Percentiles rank a stretch among this genome's conserved stretches.
These are phyloP conservation scores for Peucedramus taeniatus DNA, from an alignment of 2,113 vertebrate species.

Conservation along the genomic window DNA sequence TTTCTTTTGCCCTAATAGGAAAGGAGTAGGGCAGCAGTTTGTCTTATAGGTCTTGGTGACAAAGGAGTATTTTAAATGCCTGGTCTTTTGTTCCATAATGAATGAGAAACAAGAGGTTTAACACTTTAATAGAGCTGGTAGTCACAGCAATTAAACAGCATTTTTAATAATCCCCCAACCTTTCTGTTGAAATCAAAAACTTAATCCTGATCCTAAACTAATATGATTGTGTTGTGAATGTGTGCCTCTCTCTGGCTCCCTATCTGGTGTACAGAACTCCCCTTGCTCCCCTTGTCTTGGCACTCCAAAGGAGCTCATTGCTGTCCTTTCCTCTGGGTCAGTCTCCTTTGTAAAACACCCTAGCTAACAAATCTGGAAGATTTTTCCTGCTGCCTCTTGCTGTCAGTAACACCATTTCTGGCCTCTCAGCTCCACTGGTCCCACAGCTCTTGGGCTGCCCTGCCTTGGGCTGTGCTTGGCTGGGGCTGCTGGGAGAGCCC, in stretches of 20 bases:
- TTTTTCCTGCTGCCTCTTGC: not conserved
- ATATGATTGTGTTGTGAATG: not conserved
- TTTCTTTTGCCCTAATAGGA: not conserved
- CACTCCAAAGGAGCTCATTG: not conserved
- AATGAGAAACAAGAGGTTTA: slow-evolving; percentile 11
- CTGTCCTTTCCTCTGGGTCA: not conserved
- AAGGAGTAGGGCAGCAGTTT: not conserved
- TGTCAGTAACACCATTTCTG: not conserved
- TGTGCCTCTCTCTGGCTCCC: not conserved
- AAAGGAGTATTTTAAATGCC: not conserved
- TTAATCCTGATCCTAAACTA: not conserved
- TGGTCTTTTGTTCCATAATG: slow-evolving; percentile 18
- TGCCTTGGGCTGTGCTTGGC: rapidly evolving
- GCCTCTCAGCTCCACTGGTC: not conserved
- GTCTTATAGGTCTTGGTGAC: not conserved
- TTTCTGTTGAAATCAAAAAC: not conserved
- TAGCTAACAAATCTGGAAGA: not conserved
- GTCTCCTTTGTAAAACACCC: not conserved
- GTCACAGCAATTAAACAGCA: slow-evolving; percentile 6
- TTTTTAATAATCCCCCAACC: slow-evolving; percentile 23
- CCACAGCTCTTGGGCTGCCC: rapidly evolving
- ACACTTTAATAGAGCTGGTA: not conserved
- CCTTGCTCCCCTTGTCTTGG: not conserved
- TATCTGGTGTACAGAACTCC: not conserved
- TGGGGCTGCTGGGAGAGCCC: not conserved